Conservation (phyloP, 2,797 vertebrate species). For the Apodemus agrarius region DNA sequence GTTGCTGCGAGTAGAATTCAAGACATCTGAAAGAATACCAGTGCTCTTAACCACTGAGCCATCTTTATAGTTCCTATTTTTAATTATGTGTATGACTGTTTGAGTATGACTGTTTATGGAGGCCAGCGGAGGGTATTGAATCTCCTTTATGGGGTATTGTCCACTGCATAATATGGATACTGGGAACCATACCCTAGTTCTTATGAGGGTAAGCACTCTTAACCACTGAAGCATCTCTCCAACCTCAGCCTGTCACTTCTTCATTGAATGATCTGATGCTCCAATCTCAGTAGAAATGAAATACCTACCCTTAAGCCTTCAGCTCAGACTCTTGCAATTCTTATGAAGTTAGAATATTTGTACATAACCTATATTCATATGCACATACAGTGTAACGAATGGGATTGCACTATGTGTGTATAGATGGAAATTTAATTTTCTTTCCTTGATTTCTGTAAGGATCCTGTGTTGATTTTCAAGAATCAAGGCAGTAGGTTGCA, state of each 20-base stretch:
- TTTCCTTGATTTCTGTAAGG: not conserved
- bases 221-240: not conserved
- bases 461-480: conserved; percentile 21
- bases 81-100: not conserved
- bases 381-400: not conserved
- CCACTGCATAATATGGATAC: not conserved
- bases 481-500: conserved; percentile 28
- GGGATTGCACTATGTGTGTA: not conserved
- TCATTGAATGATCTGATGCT: not conserved
- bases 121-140: not conserved
- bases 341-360: not conserved
- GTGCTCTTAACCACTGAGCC: not conserved
- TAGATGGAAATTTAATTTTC: not conserved
- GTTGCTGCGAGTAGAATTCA: not conserved
- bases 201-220: not conserved
- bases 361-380: not conserved
- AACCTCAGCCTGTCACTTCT: not conserved
- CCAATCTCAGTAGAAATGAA: not conserved
- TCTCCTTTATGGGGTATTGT: not conserved
- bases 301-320: conserved; percentile 21
- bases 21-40: not conserved
- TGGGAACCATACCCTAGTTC: not conserved
- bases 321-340: not conserved
- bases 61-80: not conserved
- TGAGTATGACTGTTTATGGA: not conserved